Base-by-base conservation (phyloP, 2,113 vertebrate genomes). In the Stomatorhinus ivindoensis region DNA sequence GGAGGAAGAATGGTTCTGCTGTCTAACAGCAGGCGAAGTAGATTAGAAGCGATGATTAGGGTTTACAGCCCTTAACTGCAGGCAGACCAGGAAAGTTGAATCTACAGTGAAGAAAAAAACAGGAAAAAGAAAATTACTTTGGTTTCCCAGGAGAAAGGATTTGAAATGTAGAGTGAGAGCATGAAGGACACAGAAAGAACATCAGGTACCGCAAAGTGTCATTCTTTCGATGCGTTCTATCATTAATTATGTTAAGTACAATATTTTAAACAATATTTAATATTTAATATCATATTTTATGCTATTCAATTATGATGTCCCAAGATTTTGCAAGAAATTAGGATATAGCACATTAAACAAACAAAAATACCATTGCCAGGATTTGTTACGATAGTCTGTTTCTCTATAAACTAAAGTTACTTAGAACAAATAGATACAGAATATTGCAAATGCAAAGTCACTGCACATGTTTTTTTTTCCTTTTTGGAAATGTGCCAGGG, bases 121-220 rank as follows among this genome's bases (percentile, higher is more conserved):
- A 93, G 93, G 92, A 92, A 93, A 91, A 31, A 82, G 90, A 91
- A 88, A 91, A 91, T 91, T 3, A 91, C 89, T 92, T 89, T 21
- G n/a, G 65, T 73, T 76, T n/a, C 86, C 88, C 88, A 86, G 91
- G 35, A 85, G 93, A 92, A 93, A 93, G 89, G 13, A 10, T 48
- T 69, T 69, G 17, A 65, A 44, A 47, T 39, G 21, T 19, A n/a
- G 69, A n/a, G 31, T 27, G 61, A 69, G 9, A 21, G 5, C 21
- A n/a, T 44, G 17, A 21, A 42, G 47, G 19, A 58, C 19, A 83
- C 2, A 55, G 24, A 44, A n/a, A 24, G 10, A 19, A 15, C 21
- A 42, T 17, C 7, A 44, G 21, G 21, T 15, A 39, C 47, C 5
- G 46, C 31, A 21, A 88, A 80, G 73, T 4, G 8, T 53, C 31